Percentiles rank a stretch among this genome's conserved stretches.
phyloP scores from a whole-genome alignment of 2,113 vertebrate species.

The Neotragus pygmaeus region DNA sequence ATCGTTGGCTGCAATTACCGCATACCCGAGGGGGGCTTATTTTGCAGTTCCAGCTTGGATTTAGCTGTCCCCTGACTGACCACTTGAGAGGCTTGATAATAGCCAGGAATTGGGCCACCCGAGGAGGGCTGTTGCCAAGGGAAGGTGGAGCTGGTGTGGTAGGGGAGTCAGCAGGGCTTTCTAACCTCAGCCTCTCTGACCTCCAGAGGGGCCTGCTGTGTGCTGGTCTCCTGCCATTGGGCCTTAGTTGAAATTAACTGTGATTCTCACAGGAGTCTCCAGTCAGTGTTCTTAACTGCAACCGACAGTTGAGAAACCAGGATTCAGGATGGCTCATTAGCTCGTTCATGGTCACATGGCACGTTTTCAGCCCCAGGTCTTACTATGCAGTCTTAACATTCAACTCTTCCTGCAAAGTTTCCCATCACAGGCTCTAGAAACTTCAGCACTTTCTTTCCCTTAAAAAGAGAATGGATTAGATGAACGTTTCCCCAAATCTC shows the following conservation, averaged over 20 bases:
- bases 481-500: neutral
- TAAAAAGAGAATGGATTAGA: neutral
- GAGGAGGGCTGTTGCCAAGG: neutral
- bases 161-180: neutral
- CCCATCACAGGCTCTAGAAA: neutral
- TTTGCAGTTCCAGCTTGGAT: conserved; percentile 26
- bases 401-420: neutral
- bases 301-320: neutral
- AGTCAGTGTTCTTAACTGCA: neutral
- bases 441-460: neutral
- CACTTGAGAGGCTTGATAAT: conserved; percentile 40
- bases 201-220: neutral
- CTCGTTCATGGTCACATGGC: neutral
- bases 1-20: neutral
- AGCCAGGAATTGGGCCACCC: conserved; percentile 27
- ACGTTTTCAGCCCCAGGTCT: neutral
- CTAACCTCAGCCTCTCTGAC: neutral
- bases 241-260: neutral
- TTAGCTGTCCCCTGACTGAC: conserved; percentile 28
- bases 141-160: neutral
- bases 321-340: neutral
- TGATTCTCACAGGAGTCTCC: neutral
- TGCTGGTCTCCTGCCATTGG: neutral
- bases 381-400: too few relatives aligned
- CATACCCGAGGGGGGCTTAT: neutral